Percentiles rank a stretch among this genome's conserved stretches.
Evolutionary conservation across 2,888 invertebrate genomes (phyloP).

Genomic region (Cheilosia soror): DNA sequence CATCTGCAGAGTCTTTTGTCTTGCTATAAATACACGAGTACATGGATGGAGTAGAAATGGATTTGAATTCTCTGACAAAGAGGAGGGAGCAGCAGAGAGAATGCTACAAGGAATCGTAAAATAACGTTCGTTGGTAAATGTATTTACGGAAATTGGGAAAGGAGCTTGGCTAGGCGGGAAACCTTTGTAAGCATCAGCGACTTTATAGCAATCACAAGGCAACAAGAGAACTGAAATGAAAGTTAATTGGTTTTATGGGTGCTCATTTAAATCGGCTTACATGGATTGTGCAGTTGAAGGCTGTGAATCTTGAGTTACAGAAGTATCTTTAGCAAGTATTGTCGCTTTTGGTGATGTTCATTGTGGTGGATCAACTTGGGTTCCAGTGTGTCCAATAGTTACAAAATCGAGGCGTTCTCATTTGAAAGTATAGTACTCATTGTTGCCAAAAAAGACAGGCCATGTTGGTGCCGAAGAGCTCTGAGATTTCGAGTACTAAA

Average conservation of each 20-base stretch:
- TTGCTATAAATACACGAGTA: constrained; percentile 1
- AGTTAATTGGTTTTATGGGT: constrained; percentile 4
- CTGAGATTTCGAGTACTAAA: too few species aligned
- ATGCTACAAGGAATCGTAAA: constrained; percentile 42
- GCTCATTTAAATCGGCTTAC: background rate
- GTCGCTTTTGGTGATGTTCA: too few species aligned
- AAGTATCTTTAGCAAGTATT: background rate
- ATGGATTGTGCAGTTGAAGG: background rate
- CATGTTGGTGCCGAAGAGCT: too few species aligned
- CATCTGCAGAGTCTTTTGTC: constrained; percentile 57
- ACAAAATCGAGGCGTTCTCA: too few species aligned
- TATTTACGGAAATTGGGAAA: constrained; percentile 58
- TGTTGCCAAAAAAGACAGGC: too few species aligned
- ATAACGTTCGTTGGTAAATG: constrained; percentile 6
- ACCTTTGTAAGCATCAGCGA: background rate
- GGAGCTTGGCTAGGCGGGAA: constrained; percentile 30
- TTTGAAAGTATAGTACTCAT: too few species aligned
- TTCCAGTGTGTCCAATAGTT: too few species aligned
- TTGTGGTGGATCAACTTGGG: too few species aligned
- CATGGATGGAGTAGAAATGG: background rate
- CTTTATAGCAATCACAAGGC: background rate
- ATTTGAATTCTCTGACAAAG: background rate
- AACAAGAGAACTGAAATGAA: background rate
- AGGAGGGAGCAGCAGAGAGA: background rate
- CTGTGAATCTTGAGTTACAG: background rate